Percentiles rank a stretch among this genome's conserved stretches.
Evolutionary conservation across 2,797 vertebrate species (phyloP).

Genomic region (Falco biarmicus): DNA sequence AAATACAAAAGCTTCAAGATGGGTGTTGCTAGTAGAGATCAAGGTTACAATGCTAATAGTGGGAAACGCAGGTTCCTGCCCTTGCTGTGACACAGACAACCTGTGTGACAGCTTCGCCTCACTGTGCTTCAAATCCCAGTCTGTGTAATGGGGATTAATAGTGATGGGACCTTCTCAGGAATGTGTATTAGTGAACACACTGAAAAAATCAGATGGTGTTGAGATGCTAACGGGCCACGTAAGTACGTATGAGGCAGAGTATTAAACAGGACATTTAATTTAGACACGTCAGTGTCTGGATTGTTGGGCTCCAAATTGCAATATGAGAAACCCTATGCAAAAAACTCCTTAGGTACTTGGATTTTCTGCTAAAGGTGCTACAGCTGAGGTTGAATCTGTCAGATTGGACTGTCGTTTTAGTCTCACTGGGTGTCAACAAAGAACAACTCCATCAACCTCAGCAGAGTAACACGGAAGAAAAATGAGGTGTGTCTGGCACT

Average conservation of each 20-base stretch:
- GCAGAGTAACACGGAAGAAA: not conserved
- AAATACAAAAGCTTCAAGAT: not conserved
- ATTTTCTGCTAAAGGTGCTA: not conserved
- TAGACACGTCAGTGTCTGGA: not conserved
- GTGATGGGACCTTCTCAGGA: not conserved
- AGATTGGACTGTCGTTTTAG: not conserved
- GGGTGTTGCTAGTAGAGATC: not conserved
- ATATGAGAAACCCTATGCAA: not conserved
- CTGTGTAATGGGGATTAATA: not conserved
- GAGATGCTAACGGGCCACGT: not conserved
- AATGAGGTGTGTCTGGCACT: slow-evolving; percentile 27
- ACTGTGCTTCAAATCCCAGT: not conserved
- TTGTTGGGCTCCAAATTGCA: not conserved
- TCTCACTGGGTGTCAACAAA: not conserved
- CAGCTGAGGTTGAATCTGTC: not conserved
- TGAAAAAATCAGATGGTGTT: not conserved
- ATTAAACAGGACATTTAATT: not conserved
- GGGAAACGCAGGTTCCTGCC: not conserved
- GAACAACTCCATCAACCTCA: not conserved
- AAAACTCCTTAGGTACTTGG: not conserved
- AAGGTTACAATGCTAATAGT: not conserved
- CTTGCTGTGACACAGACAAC: not conserved
- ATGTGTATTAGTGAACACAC: not conserved
- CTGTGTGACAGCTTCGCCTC: not conserved
- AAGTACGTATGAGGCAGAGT: not conserved